phyloP scores from a whole-genome alignment of 2,888 invertebrate genomes.

The Hydrotaea cyrtoneurina region DNA sequence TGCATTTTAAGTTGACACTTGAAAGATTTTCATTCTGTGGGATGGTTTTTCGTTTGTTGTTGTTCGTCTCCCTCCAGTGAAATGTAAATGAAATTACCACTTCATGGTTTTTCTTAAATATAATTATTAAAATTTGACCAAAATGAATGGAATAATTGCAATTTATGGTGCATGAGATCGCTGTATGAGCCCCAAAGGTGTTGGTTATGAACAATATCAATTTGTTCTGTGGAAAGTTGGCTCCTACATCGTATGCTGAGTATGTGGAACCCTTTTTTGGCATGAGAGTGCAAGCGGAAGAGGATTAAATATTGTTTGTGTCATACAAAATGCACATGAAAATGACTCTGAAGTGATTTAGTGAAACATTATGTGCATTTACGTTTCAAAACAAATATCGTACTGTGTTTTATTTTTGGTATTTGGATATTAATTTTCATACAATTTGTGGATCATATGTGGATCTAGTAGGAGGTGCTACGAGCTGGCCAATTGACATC shows the following conservation, averaged over 20 bases:
- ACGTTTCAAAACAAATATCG: too few relatives aligned
- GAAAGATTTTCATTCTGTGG: conserved; percentile 21
- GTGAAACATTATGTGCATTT: too few relatives aligned
- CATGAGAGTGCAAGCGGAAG: background rate
- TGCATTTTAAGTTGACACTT: conserved; percentile 63
- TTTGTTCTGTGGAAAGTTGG: background rate
- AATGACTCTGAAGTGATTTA: too few relatives aligned
- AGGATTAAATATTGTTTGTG: background rate
- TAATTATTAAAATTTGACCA: conserved; percentile 3
- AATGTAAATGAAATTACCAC: background rate
- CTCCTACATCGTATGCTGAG: too few relatives aligned
- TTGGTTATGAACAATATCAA: conserved; percentile 22
- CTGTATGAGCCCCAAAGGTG: background rate
- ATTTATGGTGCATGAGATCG: background rate
- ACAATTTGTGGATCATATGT: too few relatives aligned
- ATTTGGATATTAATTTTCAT: too few relatives aligned
- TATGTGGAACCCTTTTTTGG: background rate
- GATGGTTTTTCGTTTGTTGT: background rate
- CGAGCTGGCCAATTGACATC: too few relatives aligned
- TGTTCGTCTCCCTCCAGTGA: background rate
- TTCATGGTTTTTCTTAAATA: background rate
- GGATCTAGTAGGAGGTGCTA: too few relatives aligned
- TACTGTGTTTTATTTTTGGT: too few relatives aligned
- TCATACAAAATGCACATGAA: too few relatives aligned
- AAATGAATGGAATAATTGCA: background rate